Percentiles rank a stretch among this genome's conserved stretches.
phyloP scores from a whole-genome alignment of 2,888 invertebrate genomes.

The Augiades crinisus region DNA sequence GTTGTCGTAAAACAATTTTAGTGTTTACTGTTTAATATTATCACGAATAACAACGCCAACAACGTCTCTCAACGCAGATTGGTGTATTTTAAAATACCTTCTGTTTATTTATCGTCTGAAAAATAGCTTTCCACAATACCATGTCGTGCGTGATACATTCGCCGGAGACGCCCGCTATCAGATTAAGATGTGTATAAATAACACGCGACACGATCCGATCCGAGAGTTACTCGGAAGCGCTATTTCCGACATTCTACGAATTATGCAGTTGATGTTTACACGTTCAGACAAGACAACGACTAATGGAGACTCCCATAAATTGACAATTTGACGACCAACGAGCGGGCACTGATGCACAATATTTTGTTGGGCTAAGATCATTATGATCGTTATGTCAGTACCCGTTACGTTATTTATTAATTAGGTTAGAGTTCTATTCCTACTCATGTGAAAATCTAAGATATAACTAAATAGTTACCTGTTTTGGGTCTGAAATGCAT shows the following conservation, averaged over 20 bases:
- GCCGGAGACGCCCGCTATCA: conserved; percentile 10
- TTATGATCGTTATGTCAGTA: too few species aligned
- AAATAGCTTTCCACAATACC: conserved; percentile 16
- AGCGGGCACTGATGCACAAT: too few species aligned
- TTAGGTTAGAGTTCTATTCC: too few species aligned
- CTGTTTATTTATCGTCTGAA: conserved; percentile 21
- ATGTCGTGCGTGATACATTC: conserved; percentile 12
- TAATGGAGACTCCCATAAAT: background rate
- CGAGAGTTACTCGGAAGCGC: conserved; percentile 72
- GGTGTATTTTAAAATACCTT: conserved; percentile 2
- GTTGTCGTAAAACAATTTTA: conserved; percentile 2
- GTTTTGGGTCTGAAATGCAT: too few species aligned
- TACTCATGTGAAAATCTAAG: too few species aligned
- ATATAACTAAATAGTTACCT: too few species aligned
- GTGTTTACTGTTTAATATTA: background rate
- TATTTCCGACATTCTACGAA: conserved; percentile 74
- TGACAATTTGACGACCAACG: too few species aligned
- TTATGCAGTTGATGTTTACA: conserved; percentile 40
- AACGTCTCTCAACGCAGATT: background rate
- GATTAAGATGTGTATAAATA: conserved; percentile 43
- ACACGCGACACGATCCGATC: conserved; percentile 64
- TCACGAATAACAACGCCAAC: conserved; percentile 7
- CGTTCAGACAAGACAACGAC: conserved; percentile 44
- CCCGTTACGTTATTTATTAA: too few species aligned
- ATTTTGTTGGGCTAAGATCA: too few species aligned